Evolutionary conservation across 2,797 vertebrate species (phyloP).

Genomic region (Calcarius lapponicus): DNA sequence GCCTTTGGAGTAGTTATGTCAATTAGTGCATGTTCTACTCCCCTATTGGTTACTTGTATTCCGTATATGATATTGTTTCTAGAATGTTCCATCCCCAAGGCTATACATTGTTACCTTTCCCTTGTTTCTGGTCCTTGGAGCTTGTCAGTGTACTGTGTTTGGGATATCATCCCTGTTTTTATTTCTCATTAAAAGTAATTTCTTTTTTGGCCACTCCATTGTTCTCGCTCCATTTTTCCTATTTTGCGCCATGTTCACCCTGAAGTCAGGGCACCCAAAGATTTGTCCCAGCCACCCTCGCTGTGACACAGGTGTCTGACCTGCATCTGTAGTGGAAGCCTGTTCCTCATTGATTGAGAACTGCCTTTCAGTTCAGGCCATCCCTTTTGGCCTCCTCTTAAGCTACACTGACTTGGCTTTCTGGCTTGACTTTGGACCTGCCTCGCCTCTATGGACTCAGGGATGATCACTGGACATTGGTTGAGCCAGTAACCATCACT

Average conservation of each 20-base stretch:
- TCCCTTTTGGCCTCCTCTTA: background rate
- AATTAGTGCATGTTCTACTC: background rate
- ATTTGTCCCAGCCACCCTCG: background rate
- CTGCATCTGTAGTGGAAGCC: background rate
- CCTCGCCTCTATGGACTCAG: background rate
- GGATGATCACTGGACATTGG: background rate
- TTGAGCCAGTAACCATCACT: background rate
- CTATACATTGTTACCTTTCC: background rate
- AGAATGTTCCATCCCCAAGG: background rate
- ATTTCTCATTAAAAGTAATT: background rate
- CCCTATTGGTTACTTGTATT: background rate
- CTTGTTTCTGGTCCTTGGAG: background rate
- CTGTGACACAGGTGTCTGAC: background rate
- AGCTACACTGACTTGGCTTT: background rate
- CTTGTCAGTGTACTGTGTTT: background rate
- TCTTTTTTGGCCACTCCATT: background rate
- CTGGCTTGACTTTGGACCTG: background rate
- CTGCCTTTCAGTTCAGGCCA: background rate
- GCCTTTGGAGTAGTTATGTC: background rate
- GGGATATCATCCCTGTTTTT: background rate
- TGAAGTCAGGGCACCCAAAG: background rate
- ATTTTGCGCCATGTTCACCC: accelerated
- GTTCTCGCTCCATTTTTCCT: background rate
- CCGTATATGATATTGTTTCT: background rate
- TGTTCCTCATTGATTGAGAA: background rate